phyloP scores from a whole-genome alignment of 2,888 invertebrate species.

The Tholera decimalis region DNA sequence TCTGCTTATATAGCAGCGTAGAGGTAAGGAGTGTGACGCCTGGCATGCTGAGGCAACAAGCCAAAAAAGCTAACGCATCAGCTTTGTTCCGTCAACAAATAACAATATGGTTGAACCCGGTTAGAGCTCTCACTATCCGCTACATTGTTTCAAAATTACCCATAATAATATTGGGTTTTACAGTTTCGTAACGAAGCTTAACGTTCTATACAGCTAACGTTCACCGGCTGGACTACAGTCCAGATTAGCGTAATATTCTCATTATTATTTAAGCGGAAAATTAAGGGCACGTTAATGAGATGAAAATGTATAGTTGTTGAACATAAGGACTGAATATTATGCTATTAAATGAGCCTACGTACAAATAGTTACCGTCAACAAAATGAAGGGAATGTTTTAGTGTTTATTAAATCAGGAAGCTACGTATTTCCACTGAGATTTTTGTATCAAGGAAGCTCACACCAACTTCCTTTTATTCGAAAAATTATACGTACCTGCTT shows the following conservation, averaged over 20 bases:
- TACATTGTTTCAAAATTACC: constrained; percentile 38
- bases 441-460: constrained; percentile 1
- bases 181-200: constrained; percentile 20
- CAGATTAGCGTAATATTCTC: constrained; percentile 44
- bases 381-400: constrained; percentile 6
- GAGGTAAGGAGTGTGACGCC: constrained; percentile 24
- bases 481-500: constrained; percentile 1
- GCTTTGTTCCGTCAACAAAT: constrained; percentile 43
- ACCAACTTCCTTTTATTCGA: background rate
- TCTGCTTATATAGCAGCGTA: constrained; percentile 26
- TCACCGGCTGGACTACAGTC: constrained; percentile 21
- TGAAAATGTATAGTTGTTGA: constrained; percentile 30
- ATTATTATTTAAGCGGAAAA: constrained; percentile 43
- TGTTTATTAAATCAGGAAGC: constrained; percentile 3
- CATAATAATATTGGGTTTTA: constrained; percentile 28
- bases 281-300: constrained; percentile 40
- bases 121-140: constrained; percentile 20
- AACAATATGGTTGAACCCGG: constrained; percentile 14
- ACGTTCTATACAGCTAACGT: constrained; percentile 16
- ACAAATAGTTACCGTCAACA: background rate
- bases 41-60: constrained; percentile 26
- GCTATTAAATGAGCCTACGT: background rate
- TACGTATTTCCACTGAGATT: constrained; percentile 2
- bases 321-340: constrained; percentile 11
- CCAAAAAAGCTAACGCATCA: constrained; percentile 31